These are phyloP conservation scores for Chaitophorus viminalis DNA, from an alignment of 2,888 invertebrate species.

Conservation along the genomic window DNA sequence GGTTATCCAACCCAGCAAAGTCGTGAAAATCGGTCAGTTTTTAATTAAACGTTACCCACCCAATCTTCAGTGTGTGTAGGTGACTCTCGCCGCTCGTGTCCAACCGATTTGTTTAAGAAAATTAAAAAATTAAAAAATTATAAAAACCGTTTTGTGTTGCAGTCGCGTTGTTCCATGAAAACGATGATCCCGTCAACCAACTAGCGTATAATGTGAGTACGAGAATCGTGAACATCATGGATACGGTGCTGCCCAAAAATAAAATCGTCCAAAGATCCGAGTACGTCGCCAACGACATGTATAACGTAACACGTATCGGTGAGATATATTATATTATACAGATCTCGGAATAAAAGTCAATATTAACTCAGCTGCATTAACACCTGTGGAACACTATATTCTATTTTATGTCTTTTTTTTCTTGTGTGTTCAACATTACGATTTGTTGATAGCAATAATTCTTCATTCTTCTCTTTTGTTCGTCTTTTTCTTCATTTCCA, in stretches of 20 bases:
- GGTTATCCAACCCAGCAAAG: background rate
- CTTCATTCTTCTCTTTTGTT: too few species aligned
- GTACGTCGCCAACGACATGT: slow-evolving; percentile 31
- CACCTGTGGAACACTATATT: too few species aligned
- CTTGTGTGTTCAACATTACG: too few species aligned
- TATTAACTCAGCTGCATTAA: too few species aligned
- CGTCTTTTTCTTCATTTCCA: too few species aligned
- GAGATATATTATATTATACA: background rate
- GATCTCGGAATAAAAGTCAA: too few species aligned
- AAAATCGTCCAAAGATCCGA: slow-evolving; percentile 24
- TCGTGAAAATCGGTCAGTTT: slow-evolving; percentile 46
- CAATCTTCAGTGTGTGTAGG: too few species aligned
- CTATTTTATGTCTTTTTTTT: too few species aligned
- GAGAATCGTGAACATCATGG: slow-evolving; percentile 39
- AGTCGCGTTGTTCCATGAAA: slow-evolving; percentile 51
- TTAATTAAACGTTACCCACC: too few species aligned
- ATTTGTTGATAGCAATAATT: too few species aligned
- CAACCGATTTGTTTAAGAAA: background rate
- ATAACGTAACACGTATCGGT: slow-evolving; percentile 49
- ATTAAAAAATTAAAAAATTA: too few species aligned
- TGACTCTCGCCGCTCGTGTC: background rate
- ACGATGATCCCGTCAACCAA: slow-evolving; percentile 34
- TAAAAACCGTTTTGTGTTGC: background rate
- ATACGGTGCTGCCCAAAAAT: slow-evolving; percentile 43
- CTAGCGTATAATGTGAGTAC: slow-evolving; percentile 51